Evolutionary conservation across 64 coral and sea anemone species (phyloP), one percentile per base, ranked within the genome.

Genomic region (Cladopsammia gracilis): DNA sequence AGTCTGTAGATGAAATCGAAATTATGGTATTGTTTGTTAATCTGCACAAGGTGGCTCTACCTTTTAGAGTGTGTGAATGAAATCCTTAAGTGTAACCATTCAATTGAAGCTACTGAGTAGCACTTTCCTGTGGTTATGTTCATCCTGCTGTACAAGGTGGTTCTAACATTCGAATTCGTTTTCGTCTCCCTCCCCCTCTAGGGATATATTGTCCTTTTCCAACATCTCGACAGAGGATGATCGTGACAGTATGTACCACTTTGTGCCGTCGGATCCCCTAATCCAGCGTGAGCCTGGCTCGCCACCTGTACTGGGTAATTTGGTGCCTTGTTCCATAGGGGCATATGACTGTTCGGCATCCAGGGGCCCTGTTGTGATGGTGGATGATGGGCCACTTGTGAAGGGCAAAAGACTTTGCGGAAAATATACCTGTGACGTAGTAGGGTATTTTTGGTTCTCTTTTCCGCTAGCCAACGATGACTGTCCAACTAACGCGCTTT

Each of bases 181-280:
- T 23, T 83, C 80, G 4, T 45, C 60, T 11, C 16, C 62, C 19
- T 23, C 44, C 43, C 19, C 62, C 15, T 8, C 26, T 4, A 9
- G 19, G 18, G 11, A 3, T 7, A 11, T 25, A 12, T 10, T 49
- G 18, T 65, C 80, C 20, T 67, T 52, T 6, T 10, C 62, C 10
- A 83, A 23, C 26, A 67, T 12, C 48, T 45, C 80, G 22, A 20
- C 80, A 0, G 80, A 83, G 10, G 80, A 51, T n/a, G 80, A 83
- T 50, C 80, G 80, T n/a, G 80, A 83, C 46, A 83, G 80, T 46
- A 83, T 60, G 49, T 48, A 83, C 80, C 80, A 83, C 4, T 45
- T 61, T 19, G 51, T 65, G 3, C 80, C 80, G 23, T 68, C 80
- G 24, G 80, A 83, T 45, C 80, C 80, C 80, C 80, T 83, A 11